Conservation (phyloP, 92 coral and sea anemone genomes). For the Paragorgia papillata region DNA sequence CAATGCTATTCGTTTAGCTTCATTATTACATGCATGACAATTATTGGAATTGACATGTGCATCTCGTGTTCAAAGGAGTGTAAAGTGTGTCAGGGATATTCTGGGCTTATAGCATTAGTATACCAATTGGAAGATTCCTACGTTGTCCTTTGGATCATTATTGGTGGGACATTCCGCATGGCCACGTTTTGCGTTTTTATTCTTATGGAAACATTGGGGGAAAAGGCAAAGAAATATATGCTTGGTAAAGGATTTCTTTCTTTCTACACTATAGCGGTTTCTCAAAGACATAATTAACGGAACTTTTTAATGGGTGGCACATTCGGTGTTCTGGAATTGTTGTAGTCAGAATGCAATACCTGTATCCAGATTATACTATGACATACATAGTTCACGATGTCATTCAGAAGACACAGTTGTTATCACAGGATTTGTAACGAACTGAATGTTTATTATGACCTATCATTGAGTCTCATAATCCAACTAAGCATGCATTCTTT, state of each 20-base stretch:
- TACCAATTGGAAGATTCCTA: not conserved
- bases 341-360: not conserved
- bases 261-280: not conserved
- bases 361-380: not conserved
- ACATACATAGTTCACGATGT: not conserved
- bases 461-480: not conserved
- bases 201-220: conserved; percentile 1
- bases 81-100: not conserved
- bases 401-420: not conserved
- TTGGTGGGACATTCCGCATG: not conserved
- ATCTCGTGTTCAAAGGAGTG: not conserved
- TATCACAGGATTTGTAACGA: no score
- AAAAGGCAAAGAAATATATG: not conserved
- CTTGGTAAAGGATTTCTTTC: not conserved
- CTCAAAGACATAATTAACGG: not conserved
- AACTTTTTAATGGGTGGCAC: not conserved
- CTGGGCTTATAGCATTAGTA: not conserved
- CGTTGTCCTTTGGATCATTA: not conserved
- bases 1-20: not conserved
- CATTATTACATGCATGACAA: not conserved
- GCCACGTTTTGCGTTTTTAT: not conserved
- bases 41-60: not conserved
- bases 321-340: not conserved
- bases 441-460: not conserved
- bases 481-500: not conserved